Evolutionary conservation across 2,888 invertebrate genomes (phyloP).

Genomic region (Alloscopus bannaensis): DNA sequence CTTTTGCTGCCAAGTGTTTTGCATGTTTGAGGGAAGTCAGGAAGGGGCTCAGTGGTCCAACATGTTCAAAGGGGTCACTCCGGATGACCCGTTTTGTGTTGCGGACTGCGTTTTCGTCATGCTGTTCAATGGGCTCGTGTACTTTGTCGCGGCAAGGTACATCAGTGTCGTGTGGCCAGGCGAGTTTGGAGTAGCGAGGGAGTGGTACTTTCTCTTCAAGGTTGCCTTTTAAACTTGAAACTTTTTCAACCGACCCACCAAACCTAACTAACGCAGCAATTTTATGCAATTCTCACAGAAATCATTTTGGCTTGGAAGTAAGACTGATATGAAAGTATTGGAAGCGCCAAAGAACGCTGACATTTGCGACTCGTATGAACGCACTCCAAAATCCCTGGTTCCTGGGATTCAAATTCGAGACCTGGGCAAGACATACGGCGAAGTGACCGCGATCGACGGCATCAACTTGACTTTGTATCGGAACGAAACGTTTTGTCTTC

Average conservation of each 20-base stretch:
- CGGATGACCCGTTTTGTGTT: slow-evolving; percentile 67
- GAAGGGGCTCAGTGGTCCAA: slow-evolving; percentile 66
- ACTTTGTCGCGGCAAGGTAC: slow-evolving; percentile 79
- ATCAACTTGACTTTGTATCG: slow-evolving; percentile 85
- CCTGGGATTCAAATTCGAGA: slow-evolving; percentile 75
- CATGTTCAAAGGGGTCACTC: slow-evolving; percentile 64
- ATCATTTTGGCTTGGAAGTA: background rate
- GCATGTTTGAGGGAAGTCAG: slow-evolving; percentile 82
- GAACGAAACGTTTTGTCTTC: slow-evolving; percentile 81
- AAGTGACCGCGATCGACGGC: slow-evolving; percentile 81
- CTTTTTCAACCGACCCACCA: too few species aligned
- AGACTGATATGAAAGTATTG: background rate
- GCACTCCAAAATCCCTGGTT: slow-evolving; percentile 74
- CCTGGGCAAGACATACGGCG: slow-evolving; percentile 74
- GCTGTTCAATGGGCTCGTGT: slow-evolving; percentile 75
- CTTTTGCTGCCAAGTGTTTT: slow-evolving; percentile 84
- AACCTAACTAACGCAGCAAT: too few species aligned
- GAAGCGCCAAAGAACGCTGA: background rate
- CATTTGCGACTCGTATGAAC: slow-evolving; percentile 74
- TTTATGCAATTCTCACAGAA: background rate
- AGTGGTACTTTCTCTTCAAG: slow-evolving; percentile 80
- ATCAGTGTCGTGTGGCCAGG: slow-evolving; percentile 82
- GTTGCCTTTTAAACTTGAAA: too few species aligned
- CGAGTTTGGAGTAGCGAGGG: slow-evolving; percentile 81
- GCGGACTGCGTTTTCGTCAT: slow-evolving; percentile 64